A percentile compares a stretch with the other conserved stretches of the same genome.
phyloP scores from a whole-genome alignment of 2,888 invertebrate species.

The Hyposoter didymator region DNA sequence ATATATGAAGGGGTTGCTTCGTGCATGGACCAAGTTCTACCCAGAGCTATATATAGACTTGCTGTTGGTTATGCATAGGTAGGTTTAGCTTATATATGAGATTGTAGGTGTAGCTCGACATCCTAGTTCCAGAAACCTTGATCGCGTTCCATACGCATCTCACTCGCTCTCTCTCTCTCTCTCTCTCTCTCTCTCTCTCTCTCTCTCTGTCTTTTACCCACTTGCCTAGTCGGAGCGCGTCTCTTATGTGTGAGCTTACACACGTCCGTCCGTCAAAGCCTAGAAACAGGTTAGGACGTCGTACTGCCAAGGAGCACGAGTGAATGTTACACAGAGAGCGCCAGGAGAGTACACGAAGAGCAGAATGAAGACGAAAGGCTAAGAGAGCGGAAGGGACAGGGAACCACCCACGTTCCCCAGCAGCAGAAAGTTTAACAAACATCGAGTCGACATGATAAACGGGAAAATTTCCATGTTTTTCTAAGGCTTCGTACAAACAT shows the following conservation, averaged over 20 bases:
- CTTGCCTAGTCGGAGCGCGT: neutral
- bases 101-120: slow-evolving; percentile 41
- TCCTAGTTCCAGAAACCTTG: slow-evolving; percentile 36
- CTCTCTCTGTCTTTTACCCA: neutral
- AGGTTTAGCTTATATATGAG: slow-evolving; percentile 32
- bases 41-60: slow-evolving; percentile 21
- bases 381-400: slow-evolving; percentile 28
- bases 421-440: neutral
- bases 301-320: slow-evolving; percentile 23
- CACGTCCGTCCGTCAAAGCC: slow-evolving; percentile 38
- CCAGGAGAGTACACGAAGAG: slow-evolving; percentile 42
- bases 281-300: slow-evolving; percentile 30
- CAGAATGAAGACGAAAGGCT: slow-evolving; percentile 24
- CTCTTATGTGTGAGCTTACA: slow-evolving; percentile 36
- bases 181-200: neutral
- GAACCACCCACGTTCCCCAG: neutral
- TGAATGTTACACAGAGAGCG: slow-evolving; percentile 29
- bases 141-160: slow-evolving; percentile 42
- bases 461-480: neutral
- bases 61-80: slow-evolving; percentile 56
- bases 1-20: slow-evolving; percentile 22
- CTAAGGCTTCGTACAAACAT: neutral
- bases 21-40: slow-evolving; percentile 46
- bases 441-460: neutral
- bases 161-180: slow-evolving; percentile 8